These are phyloP conservation scores for Hippopotamyrus pictus DNA, from an alignment of 2,797 vertebrate genomes.

Conservation along the genomic window DNA sequence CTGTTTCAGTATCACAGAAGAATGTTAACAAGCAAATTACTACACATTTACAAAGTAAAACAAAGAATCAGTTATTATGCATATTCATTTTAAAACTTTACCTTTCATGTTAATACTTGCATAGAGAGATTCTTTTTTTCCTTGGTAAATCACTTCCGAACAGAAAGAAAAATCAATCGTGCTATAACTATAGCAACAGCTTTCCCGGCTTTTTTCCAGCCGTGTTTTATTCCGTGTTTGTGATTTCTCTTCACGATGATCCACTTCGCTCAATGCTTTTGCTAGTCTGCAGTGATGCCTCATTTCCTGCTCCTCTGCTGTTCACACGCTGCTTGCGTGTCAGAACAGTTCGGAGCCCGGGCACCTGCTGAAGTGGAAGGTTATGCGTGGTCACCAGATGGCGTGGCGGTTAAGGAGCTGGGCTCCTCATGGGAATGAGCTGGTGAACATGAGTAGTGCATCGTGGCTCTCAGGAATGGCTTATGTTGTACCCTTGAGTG, in stretches of 20 bases:
- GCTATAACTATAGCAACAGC: constrained; percentile 9
- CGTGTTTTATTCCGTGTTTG: not conserved
- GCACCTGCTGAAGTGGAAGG: not conserved
- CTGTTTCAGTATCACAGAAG: not conserved
- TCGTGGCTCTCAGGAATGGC: not conserved
- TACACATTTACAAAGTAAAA: not conserved
- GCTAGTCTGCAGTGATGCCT: not conserved
- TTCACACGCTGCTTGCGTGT: not conserved
- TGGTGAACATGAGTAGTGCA: not conserved
- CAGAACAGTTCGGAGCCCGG: not conserved
- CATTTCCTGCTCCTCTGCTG: not conserved
- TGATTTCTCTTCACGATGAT: not conserved
- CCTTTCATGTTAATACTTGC: not conserved
- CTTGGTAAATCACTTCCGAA: not conserved
- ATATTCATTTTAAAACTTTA: not conserved
- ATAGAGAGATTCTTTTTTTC: not conserved
- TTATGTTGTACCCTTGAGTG: not conserved
- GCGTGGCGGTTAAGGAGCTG: not conserved
- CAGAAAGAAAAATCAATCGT: constrained; percentile 4
- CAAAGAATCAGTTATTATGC: not conserved
- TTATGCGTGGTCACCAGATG: not conserved
- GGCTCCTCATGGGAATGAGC: not conserved
- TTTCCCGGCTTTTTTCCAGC: not conserved
- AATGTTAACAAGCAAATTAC: not conserved
- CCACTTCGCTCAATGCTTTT: not conserved